Evolutionary conservation across 1,140 invertebrate species (phyloP).

Genomic region (Drosophila serrata): DNA sequence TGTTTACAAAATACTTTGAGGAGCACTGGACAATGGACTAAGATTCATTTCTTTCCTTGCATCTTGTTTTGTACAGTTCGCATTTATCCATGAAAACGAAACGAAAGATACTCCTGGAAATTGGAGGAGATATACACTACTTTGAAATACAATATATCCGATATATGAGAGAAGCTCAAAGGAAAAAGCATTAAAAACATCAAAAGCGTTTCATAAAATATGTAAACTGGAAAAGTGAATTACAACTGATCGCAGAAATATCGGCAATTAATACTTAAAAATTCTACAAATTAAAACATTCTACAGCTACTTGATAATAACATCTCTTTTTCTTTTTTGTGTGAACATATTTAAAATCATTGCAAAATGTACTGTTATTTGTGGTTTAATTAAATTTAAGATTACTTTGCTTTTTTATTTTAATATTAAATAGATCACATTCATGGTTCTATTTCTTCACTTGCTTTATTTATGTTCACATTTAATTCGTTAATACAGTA

Average conservation of each 20-base stretch:
- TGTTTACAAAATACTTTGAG: constrained; percentile 85
- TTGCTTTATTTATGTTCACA: constrained; percentile 78
- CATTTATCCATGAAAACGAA: constrained; percentile 66
- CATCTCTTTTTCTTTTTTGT: background rate
- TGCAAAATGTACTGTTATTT: constrained; percentile 16
- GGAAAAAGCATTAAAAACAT: constrained; percentile 34
- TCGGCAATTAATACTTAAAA: constrained; percentile 34
- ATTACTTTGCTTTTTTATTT: constrained; percentile 41
- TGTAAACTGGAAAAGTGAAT: constrained; percentile 5
- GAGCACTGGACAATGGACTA: constrained; percentile 83
- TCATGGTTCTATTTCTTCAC: constrained; percentile 84
- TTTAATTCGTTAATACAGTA: constrained; percentile 68
- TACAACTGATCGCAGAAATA: constrained; percentile 4
- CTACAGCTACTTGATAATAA: constrained; percentile 55
- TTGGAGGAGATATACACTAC: constrained; percentile 23
- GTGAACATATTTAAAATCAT: constrained; percentile 31
- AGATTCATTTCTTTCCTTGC: constrained; percentile 61
- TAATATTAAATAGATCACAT: constrained; percentile 85
- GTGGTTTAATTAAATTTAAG: constrained; percentile 30
- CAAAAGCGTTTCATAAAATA: constrained; percentile 26
- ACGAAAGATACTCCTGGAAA: constrained; percentile 27
- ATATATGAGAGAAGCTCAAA: constrained; percentile 20
- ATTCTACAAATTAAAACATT: constrained; percentile 62
- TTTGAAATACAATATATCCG: constrained; percentile 24
- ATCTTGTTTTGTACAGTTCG: constrained; percentile 55